phyloP scores from a whole-genome alignment of 2,888 invertebrate genomes.

The Oscheius sp. region DNA sequence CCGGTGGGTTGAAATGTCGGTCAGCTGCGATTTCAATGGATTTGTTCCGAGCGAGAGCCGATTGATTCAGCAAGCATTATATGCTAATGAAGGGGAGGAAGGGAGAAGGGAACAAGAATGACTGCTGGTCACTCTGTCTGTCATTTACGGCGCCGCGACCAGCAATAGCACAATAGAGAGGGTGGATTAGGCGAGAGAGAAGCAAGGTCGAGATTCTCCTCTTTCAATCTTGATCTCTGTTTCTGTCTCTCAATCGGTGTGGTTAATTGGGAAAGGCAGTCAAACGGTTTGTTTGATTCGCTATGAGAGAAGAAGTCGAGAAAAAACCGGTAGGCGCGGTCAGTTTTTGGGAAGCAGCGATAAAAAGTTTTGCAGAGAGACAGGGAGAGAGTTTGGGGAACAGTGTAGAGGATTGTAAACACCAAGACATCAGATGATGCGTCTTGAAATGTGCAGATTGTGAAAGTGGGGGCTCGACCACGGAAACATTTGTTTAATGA shows the following conservation, averaged over 20 bases:
- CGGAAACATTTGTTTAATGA: too few species aligned
- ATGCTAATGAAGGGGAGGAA: constrained; percentile 32
- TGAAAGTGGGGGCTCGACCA: constrained; percentile 14
- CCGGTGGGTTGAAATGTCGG: constrained; percentile 22
- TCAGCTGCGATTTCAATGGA: constrained; percentile 36
- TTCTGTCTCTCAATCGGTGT: background rate
- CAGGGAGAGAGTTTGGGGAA: constrained; percentile 35
- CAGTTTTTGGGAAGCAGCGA: constrained; percentile 25
- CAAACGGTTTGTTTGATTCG: background rate
- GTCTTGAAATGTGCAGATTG: background rate
- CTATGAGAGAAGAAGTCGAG: constrained; percentile 22
- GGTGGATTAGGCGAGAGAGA: background rate
- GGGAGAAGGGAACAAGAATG: constrained; percentile 37
- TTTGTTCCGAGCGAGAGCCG: constrained; percentile 9
- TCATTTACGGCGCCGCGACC: constrained; percentile 8
- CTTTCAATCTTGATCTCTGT: constrained; percentile 9
- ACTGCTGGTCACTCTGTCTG: background rate
- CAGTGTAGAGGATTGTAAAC: constrained; percentile 24
- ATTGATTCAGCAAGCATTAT: constrained; percentile 29
- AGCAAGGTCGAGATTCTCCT: background rate
- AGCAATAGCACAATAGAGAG: constrained; percentile 7
- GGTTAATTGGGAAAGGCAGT: constrained; percentile 20
- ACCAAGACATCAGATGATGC: constrained; percentile 9
- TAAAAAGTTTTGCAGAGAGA: constrained; percentile 38
- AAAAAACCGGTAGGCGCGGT: constrained; percentile 22